Percentiles rank a stretch among this genome's conserved stretches.
These are phyloP conservation scores for Schizothorax lantsangensis DNA, from an alignment of 2,797 vertebrate species.

Conservation along the genomic window DNA sequence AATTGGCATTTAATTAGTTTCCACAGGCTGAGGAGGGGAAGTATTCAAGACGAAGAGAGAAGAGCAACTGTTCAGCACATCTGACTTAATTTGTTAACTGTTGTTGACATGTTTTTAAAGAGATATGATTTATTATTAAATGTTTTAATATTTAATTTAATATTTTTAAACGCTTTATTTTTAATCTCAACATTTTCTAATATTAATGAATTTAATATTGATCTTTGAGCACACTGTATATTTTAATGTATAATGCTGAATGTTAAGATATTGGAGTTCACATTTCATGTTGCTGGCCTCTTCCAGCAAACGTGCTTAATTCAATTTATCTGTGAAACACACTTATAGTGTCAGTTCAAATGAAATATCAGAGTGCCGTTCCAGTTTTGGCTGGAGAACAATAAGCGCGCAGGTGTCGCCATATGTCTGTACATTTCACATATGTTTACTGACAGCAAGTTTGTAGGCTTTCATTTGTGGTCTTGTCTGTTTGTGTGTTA, in stretches of 20 bases:
- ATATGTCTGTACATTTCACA: conserved; percentile 49
- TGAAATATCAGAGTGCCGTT: conserved; percentile 74
- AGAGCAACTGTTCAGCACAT: neutral
- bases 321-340: conserved; percentile 64
- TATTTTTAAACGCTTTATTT: neutral
- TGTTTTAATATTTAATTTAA: neutral
- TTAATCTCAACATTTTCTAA: neutral
- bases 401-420: conserved; percentile 81
- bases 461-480: conserved; percentile 69
- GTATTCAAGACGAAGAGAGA: neutral
- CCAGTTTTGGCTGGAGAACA: conserved; percentile 59
- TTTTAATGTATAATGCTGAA: neutral
- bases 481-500: conserved; percentile 75
- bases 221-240: neutral
- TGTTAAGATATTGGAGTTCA: neutral
- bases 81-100: neutral
- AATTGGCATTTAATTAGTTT: conserved; percentile 80
- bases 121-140: neutral
- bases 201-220: neutral
- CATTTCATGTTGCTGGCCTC: neutral
- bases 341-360: conserved; percentile 75
- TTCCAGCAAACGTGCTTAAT: conserved; percentile 45
- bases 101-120: neutral
- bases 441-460: conserved; percentile 47
- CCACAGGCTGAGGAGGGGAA: conserved; percentile 63